These are phyloP conservation scores for Mylabris phalerata DNA, from an alignment of 1,140 invertebrate genomes.

Conservation along the genomic window DNA sequence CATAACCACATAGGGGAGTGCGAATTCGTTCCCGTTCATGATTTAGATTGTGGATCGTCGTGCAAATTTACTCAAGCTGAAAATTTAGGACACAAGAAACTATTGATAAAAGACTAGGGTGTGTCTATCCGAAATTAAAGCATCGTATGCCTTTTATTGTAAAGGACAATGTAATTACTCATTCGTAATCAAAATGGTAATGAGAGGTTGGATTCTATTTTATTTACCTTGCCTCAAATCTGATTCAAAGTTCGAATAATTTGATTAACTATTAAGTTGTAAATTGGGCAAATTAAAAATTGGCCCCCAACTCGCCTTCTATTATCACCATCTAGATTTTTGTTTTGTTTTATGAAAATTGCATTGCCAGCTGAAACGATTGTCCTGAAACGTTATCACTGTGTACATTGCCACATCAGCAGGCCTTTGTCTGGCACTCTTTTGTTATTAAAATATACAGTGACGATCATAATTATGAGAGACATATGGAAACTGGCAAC, in stretches of 20 bases:
- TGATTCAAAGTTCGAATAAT: too few relatives aligned
- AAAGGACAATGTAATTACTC: conserved; percentile 13
- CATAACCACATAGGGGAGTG: not conserved
- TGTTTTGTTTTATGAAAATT: too few relatives aligned
- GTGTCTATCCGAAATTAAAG: conserved; percentile 7
- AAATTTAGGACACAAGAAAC: conserved; percentile 16
- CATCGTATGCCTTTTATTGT: conserved; percentile 11
- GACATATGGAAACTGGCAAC: conserved; percentile 14
- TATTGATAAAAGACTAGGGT: conserved; percentile 12
- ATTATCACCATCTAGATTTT: too few relatives aligned
- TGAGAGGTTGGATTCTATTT: conserved; percentile 10
- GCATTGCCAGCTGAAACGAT: not conserved
- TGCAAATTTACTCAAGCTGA: conserved; percentile 11
- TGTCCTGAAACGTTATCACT: not conserved
- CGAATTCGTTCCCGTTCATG: conserved; percentile 10
- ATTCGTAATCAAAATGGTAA: conserved; percentile 17
- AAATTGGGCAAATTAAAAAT: too few relatives aligned
- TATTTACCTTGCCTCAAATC: conserved; percentile 4
- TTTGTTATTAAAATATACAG: conserved; percentile 24
- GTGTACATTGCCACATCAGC: not conserved
- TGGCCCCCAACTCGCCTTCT: too few relatives aligned
- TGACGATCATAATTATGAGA: conserved; percentile 10
- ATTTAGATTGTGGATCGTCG: conserved; percentile 9
- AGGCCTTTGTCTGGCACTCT: conserved; percentile 10
- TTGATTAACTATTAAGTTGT: too few relatives aligned